phyloP scores from a whole-genome alignment of 2,113 vertebrate genomes.

The Xiphias gladius region DNA sequence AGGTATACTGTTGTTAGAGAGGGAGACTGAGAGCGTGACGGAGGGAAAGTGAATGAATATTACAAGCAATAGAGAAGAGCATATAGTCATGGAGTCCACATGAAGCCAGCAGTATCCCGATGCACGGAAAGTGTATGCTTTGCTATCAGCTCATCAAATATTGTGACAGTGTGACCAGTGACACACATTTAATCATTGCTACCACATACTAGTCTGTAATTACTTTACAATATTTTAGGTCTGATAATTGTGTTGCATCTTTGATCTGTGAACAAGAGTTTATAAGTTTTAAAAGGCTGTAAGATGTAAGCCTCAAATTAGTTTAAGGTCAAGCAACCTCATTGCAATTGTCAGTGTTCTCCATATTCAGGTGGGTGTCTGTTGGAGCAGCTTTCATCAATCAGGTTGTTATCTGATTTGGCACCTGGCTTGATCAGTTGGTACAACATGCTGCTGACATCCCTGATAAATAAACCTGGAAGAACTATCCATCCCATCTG shows the following conservation, averaged over 20 bases:
- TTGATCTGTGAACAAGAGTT: neutral
- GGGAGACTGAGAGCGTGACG: slow-evolving; percentile 21
- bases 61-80: slow-evolving; percentile 14
- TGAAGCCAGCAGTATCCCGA: slow-evolving; percentile 25
- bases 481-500: slow-evolving; percentile 79
- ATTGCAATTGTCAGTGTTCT: slow-evolving; percentile 32
- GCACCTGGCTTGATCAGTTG: slow-evolving; percentile 77
- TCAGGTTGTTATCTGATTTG: slow-evolving; percentile 74
- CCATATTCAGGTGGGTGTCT: slow-evolving; percentile 56
- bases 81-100: slow-evolving; percentile 35
- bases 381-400: slow-evolving; percentile 73
- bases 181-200: neutral
- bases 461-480: slow-evolving; percentile 79
- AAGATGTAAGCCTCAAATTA: neutral
- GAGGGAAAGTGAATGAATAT: slow-evolving; percentile 51
- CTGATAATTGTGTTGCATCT: slow-evolving; percentile 21
- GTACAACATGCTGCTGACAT: slow-evolving; percentile 74
- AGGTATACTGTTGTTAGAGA: slow-evolving; percentile 52
- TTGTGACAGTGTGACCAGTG: slow-evolving; percentile 6
- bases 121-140: slow-evolving; percentile 1
- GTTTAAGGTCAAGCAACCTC: slow-evolving; percentile 29
- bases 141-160: neutral
- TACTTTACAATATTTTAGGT: neutral
- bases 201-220: neutral
- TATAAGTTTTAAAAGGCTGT: slow-evolving; percentile 3